Evolutionary conservation across 2,113 vertebrate species (phyloP).

Genomic region (Catharus minimus): DNA sequence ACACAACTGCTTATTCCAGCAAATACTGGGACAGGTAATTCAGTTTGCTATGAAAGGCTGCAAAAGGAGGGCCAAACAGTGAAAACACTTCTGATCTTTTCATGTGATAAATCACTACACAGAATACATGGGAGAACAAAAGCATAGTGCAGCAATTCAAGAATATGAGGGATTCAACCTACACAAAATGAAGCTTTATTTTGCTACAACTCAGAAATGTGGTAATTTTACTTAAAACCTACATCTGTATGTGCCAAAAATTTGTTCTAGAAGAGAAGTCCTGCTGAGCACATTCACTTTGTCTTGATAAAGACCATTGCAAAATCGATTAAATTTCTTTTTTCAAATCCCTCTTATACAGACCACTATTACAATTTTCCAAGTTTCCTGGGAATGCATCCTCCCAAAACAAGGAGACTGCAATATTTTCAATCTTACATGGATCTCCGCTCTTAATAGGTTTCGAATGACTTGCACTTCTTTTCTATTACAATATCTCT

Average conservation of each 20-base stretch:
- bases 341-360: not conserved
- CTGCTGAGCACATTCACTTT: not conserved
- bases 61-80: fast-evolving
- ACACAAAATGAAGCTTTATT: not conserved
- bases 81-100: not conserved
- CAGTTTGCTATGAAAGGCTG: not conserved
- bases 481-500: not conserved
- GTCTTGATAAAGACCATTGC: not conserved
- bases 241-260: not conserved
- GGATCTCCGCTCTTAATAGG: not conserved
- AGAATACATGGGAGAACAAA: not conserved
- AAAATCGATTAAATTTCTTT: not conserved
- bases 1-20: not conserved
- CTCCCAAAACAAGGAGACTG: not conserved
- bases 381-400: not conserved
- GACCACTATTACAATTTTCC: not conserved
- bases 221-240: not conserved
- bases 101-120: not conserved
- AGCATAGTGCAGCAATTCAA: fast-evolving
- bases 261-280: not conserved
- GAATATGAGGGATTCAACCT: not conserved
- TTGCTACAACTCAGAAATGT: not conserved
- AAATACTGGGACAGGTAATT: fast-evolving
- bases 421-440: not conserved
- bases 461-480: not conserved